These are phyloP conservation scores for Sycophaga agraensis DNA, from an alignment of 1,140 invertebrate species.

Conservation along the genomic window DNA sequence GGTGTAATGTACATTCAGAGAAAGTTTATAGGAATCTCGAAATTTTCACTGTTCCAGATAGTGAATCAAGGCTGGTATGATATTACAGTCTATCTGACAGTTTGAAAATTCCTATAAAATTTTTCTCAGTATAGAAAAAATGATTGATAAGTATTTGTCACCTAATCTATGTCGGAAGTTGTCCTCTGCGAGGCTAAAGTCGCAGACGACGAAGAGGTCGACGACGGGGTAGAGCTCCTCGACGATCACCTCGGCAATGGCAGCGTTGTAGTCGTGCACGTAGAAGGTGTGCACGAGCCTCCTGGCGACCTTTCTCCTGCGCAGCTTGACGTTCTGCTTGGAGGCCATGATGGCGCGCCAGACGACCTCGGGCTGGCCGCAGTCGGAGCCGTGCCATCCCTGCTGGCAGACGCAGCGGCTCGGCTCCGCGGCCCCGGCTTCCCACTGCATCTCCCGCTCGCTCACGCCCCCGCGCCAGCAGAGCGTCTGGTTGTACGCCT, in stretches of 20 bases:
- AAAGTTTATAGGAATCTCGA: no score
- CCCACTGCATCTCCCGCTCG: conserved; percentile 46
- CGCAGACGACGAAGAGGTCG: conserved; percentile 67
- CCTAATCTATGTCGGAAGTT: conserved; percentile 49
- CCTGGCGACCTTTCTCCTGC: conserved; percentile 52
- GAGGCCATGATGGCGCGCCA: conserved; percentile 66
- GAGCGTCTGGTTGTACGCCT: conserved; percentile 57
- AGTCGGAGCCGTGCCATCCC: conserved; percentile 67
- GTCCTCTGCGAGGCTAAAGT: conserved; percentile 56
- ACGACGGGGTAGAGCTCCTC: conserved; percentile 63
- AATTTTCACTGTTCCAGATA: no score
- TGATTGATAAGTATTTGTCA: no score
- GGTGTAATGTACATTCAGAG: no score
- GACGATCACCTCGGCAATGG: conserved; percentile 63
- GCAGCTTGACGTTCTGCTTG: conserved; percentile 55
- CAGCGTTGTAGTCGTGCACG: conserved; percentile 60
- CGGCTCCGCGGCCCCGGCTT: conserved; percentile 27
- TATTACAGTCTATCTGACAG: no score
- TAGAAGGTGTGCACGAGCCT: conserved; percentile 64
- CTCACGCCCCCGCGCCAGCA: conserved; percentile 61
- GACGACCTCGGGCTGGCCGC: conserved; percentile 67
- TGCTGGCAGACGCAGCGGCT: conserved; percentile 59
- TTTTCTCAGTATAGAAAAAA: no score
- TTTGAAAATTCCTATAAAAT: no score
- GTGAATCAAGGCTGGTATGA: no score